A percentile compares a stretch with the other conserved stretches of the same genome.
phyloP scores from a whole-genome alignment of 2,113 vertebrate species.

The Pseudopipra pipra region DNA sequence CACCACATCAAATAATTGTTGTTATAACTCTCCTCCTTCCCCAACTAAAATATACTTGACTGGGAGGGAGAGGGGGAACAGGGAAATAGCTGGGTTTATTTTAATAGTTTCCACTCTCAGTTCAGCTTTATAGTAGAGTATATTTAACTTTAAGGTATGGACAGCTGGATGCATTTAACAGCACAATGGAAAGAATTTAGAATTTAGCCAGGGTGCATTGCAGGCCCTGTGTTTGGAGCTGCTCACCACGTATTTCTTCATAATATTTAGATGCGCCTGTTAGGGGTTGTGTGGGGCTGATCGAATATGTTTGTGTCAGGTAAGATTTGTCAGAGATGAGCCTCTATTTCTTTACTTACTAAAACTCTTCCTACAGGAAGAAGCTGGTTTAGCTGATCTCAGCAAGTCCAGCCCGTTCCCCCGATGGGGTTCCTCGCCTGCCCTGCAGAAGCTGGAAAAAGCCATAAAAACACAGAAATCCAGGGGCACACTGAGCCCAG shows the following conservation, averaged over 20 bases:
- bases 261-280: conserved; percentile 58
- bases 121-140: conserved; percentile 68
- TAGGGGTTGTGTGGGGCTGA: background rate
- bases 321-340: conserved; percentile 34
- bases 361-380: conserved; percentile 4
- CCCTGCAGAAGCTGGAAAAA: conserved; percentile 7
- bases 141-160: conserved; percentile 70
- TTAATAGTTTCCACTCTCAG: conserved; percentile 72
- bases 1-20: conserved; percentile 49
- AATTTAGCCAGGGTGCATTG: conserved; percentile 67
- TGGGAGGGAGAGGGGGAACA: background rate
- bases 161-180: conserved; percentile 74
- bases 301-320: conserved; percentile 53
- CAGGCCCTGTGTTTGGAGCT: conserved; percentile 47
- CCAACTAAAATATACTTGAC: conserved; percentile 65
- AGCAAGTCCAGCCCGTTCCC: conserved; percentile 19
- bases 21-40: conserved; percentile 42
- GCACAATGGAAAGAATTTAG: conserved; percentile 69
- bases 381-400: conserved; percentile 45
- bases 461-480: conserved; percentile 7
- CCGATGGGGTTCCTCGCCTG: background rate
- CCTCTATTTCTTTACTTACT: conserved; percentile 13
- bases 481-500: background rate
- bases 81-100: conserved; percentile 68
- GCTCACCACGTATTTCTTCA: conserved; percentile 49